These are phyloP conservation scores for Galaxias olidus DNA, from an alignment of 2,797 vertebrate genomes.

Conservation along the genomic window DNA sequence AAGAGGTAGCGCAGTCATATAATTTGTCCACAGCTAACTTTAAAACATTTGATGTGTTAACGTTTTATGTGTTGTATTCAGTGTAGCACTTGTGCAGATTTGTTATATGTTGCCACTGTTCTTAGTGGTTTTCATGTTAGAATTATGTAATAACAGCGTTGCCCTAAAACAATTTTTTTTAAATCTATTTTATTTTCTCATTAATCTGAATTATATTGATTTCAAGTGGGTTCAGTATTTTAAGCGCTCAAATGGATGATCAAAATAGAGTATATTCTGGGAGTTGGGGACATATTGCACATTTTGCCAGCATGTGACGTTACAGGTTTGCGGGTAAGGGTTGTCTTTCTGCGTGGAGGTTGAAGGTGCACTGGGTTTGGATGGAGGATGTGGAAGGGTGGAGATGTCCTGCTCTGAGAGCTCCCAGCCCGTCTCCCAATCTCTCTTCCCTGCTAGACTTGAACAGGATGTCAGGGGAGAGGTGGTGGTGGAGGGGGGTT, in stretches of 20 bases:
- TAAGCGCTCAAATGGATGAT: not conserved
- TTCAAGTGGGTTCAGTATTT: no score
- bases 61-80: no score
- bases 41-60: no score
- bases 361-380: not conserved
- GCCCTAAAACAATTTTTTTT: no score
- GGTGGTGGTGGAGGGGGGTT: not conserved
- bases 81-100: no score
- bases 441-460: slow-evolving; percentile 16
- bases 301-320: not conserved
- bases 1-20: no score
- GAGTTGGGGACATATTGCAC: not conserved
- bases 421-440: not conserved
- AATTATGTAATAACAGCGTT: no score
- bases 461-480: slow-evolving; percentile 33
- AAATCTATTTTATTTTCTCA: no score
- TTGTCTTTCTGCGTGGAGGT: not conserved
- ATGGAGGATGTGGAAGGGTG: slow-evolving; percentile 47
- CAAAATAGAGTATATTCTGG: not conserved
- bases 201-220: no score
- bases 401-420: slow-evolving; percentile 24
- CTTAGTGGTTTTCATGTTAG: no score
- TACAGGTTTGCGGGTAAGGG: not conserved
- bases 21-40: no score
- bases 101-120: no score